Base-by-base conservation (phyloP, 2,797 vertebrate genomes). In the Ctenochaetus hawaiiensis region DNA sequence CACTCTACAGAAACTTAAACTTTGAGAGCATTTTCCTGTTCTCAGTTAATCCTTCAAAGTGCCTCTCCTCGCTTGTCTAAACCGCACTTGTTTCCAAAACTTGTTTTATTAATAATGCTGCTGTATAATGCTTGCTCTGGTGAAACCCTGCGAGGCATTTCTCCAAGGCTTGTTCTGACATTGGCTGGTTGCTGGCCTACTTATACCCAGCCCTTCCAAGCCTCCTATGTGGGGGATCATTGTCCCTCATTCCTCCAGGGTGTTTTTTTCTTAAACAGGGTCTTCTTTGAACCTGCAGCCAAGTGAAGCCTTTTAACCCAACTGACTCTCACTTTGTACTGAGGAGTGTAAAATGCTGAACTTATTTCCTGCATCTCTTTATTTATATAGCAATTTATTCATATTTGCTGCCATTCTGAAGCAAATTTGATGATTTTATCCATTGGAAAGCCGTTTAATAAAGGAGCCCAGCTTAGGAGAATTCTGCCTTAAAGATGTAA, bases 231-330 rank as follows among this genome's bases (percentile, higher is more conserved):
- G 85, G 81, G 80, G 73, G 79, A 81, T 81, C 78, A 78, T 83
- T 92, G 87, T 90, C 72, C 77, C 49, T 49, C 41, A 11, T 58
- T 87, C 73, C 80, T 80, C 60, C 59, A 37, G 80, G 71, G 81
- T 62, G 69, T 73, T 83, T 71, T 74, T 72, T 61, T 81, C 65
- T 91, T 83, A 67, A 84, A 85, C 78, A 78, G 75, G 26, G 26
- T 77, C 57, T 48, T 81, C 78, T 89, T 88, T 91, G 86, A 93
- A 91, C 88, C 78, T 53, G 47, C 1, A 39, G 85, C 85, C 77
- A 87, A 88, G 61, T n/a, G 39, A 74, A 26, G 57, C 67, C 61
- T 65, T 88, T 72, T 76, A 63, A 87, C 72, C 53, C n/a, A 11
- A 77, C 78, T 30, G 57, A 39, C 74, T 67, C 65, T 80, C n/a